Conservation (phyloP, 2,888 invertebrate genomes). For the Dorcus parallelipipedus region DNA sequence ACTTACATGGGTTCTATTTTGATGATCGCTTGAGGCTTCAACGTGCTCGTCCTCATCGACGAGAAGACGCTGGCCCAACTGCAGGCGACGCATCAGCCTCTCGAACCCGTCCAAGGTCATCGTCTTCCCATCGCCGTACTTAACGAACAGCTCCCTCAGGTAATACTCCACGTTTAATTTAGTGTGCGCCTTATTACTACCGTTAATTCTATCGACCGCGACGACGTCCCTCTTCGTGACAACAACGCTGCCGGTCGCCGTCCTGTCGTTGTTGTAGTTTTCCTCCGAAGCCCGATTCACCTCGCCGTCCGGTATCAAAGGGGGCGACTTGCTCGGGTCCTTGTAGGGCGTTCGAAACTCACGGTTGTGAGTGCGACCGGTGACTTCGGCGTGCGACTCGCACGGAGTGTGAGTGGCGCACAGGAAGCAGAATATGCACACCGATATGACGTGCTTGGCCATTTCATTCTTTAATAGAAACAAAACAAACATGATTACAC, state of each 20-base stretch:
- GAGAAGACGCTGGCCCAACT: constrained; percentile 22
- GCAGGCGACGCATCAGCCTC: constrained; percentile 55
- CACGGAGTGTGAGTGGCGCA: constrained; percentile 76
- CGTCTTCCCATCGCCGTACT: constrained; percentile 62
- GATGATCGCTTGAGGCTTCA: too few species aligned
- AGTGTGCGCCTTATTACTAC: constrained; percentile 20
- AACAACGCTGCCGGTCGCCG: background rate
- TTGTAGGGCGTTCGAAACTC: constrained; percentile 24
- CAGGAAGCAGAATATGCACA: constrained; percentile 79
- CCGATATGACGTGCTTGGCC: constrained; percentile 69
- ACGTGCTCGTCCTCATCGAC: too few species aligned
- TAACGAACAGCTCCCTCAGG: constrained; percentile 63
- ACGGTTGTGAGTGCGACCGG: constrained; percentile 26
- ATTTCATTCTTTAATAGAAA: constrained; percentile 32
- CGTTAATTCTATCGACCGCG: background rate
- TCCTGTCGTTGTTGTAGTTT: constrained; percentile 27
- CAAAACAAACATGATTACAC: background rate
- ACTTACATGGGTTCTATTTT: background rate
- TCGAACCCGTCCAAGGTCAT: constrained; percentile 70
- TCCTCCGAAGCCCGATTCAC: constrained; percentile 27
- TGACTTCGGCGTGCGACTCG: constrained; percentile 60
- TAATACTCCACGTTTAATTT: constrained; percentile 53
- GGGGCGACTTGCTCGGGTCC: constrained; percentile 18
- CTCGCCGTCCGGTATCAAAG: constrained; percentile 11
- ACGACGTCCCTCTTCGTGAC: background rate